These are phyloP conservation scores for Neria commutata DNA, from an alignment of 2,888 invertebrate genomes.

Conservation along the genomic window DNA sequence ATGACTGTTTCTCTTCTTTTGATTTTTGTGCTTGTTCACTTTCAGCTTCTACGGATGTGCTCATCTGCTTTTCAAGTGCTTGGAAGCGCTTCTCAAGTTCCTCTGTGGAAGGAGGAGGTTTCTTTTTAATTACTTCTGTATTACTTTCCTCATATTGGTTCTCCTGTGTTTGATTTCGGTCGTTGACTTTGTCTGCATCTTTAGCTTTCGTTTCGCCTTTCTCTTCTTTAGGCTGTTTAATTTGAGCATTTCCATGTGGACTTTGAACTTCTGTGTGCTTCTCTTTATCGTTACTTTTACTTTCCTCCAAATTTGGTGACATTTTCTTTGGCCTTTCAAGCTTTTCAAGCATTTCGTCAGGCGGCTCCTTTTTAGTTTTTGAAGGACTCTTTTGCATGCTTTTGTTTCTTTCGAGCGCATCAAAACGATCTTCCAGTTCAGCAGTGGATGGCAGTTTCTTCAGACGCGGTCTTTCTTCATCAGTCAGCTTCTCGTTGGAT, in stretches of 20 bases:
- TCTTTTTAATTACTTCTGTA: not conserved
- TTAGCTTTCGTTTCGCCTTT: not conserved
- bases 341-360: conserved; percentile 43
- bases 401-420: conserved; percentile 44
- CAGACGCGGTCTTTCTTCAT: conserved; percentile 30
- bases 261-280: too few relatives aligned
- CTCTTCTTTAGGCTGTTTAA: not conserved
- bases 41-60: conserved; percentile 18
- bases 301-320: too few relatives aligned
- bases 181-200: not conserved
- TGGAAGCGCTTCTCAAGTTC: conserved; percentile 53
- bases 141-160: not conserved
- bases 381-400: conserved; percentile 39
- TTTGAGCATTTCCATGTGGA: not conserved
- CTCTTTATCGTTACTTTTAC: too few relatives aligned
- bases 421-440: conserved; percentile 50
- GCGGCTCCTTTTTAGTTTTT: conserved; percentile 48
- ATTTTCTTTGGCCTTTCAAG: too few relatives aligned
- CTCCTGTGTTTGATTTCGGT: too few relatives aligned
- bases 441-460: conserved; percentile 49
- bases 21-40: not conserved
- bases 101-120: conserved; percentile 46
- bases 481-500: conserved; percentile 13
- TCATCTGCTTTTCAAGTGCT: conserved; percentile 49
- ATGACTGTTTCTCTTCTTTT: not conserved